Evolutionary conservation across 1,140 invertebrate species (phyloP).

Genomic region (Atta texana): DNA sequence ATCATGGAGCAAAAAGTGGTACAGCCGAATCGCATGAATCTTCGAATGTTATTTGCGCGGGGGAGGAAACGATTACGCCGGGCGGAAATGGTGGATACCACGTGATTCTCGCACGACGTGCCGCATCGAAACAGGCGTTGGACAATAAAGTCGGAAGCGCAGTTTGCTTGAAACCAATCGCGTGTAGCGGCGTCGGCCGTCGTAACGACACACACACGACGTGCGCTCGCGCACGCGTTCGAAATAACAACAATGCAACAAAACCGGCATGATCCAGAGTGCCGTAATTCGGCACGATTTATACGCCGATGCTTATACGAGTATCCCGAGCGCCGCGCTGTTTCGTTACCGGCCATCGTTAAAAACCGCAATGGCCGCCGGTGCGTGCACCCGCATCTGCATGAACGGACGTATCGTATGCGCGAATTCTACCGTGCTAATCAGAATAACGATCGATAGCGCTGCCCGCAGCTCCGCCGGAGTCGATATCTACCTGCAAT

Average conservation of each 20-base stretch:
- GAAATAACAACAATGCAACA: constrained; percentile 44
- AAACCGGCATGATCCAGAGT: constrained; percentile 52
- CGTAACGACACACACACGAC: constrained; percentile 32
- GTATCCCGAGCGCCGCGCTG: background rate
- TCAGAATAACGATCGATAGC: constrained; percentile 57
- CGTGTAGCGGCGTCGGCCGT: background rate
- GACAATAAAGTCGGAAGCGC: constrained; percentile 61
- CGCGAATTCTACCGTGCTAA: constrained; percentile 58
- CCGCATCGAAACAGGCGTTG: constrained; percentile 21
- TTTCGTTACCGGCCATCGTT: constrained; percentile 41
- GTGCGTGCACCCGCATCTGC: constrained; percentile 59
- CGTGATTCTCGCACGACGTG: constrained; percentile 37
- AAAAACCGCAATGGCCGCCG: constrained; percentile 58
- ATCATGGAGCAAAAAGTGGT: constrained; percentile 5
- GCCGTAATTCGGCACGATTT: constrained; percentile 50
- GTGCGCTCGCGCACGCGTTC: background rate
- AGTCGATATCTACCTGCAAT: constrained; percentile 47
- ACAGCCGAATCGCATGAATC: background rate
- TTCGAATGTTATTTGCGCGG: constrained; percentile 18
- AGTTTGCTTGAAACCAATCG: constrained; percentile 49
- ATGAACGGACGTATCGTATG: constrained; percentile 55
- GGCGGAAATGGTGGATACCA: constrained; percentile 42
- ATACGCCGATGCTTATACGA: constrained; percentile 42
- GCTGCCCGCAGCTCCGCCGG: constrained; percentile 31
- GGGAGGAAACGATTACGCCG: constrained; percentile 48